These are phyloP conservation scores for Pseudois nayaur DNA, from an alignment of 2,113 vertebrate genomes.

Conservation along the genomic window DNA sequence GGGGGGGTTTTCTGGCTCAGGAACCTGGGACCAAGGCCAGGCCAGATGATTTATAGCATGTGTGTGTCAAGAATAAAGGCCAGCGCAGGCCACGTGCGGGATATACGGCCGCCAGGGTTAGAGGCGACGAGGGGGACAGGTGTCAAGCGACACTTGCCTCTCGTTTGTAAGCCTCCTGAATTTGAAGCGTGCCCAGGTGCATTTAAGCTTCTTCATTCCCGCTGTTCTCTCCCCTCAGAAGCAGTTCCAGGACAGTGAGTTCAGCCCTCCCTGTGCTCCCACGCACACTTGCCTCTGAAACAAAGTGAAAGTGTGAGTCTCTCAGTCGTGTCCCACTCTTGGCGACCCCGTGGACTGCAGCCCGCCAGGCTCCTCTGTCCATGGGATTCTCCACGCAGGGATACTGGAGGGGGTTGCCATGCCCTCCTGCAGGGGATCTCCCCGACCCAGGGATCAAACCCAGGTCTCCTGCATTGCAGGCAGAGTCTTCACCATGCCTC, in stretches of 20 bases:
- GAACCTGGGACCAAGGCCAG: not conserved
- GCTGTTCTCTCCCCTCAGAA: not conserved
- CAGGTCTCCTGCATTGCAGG: not conserved
- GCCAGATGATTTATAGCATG: too few species aligned
- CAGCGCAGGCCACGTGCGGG: not conserved
- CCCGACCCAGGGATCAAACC: not conserved
- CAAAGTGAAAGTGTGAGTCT: rapidly evolving
- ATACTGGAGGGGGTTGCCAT: not conserved
- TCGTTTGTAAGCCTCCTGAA: not conserved
- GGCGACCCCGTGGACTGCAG: not conserved
- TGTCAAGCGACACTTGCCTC: not conserved
- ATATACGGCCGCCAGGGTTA: not conserved
- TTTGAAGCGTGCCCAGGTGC: not conserved
- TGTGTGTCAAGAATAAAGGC: not conserved
- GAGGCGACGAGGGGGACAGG: too few species aligned
- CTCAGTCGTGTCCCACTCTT: not conserved
- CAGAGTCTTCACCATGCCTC: not conserved
- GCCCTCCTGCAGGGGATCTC: not conserved
- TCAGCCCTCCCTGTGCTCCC: rapidly evolving
- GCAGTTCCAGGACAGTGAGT: too few species aligned
- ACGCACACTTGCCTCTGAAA: not conserved
- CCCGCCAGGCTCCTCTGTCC: not conserved
- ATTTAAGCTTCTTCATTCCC: too few species aligned
- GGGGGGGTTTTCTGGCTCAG: not conserved
- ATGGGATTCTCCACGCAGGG: not conserved